Evolutionary conservation across 37 sponge, comb jelly and placozoan species (phyloP).

Genomic region (Beroe forskalii): DNA sequence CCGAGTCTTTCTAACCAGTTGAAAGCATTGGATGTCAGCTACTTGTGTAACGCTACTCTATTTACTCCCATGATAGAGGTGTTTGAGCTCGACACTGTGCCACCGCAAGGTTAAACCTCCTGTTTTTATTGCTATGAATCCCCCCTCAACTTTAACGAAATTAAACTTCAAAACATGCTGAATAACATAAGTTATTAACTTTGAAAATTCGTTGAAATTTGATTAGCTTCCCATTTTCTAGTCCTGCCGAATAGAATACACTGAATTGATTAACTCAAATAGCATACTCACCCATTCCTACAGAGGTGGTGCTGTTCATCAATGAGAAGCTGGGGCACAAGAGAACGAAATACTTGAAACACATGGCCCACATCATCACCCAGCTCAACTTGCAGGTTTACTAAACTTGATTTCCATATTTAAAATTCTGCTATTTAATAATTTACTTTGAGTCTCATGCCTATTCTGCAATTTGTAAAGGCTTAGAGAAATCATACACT

Average conservation of each 20-base stretch:
- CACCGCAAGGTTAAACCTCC: neutral
- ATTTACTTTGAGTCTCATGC: neutral
- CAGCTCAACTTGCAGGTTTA: constrained; percentile 1
- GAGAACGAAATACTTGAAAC: constrained; percentile 34
- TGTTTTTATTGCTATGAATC: too few species aligned
- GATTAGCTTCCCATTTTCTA: too few species aligned
- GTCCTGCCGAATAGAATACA: too few species aligned
- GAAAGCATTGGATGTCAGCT: constrained; percentile 37
- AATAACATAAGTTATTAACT: too few species aligned
- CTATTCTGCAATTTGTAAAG: too few species aligned
- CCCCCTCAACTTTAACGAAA: too few species aligned
- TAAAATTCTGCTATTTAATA: neutral
- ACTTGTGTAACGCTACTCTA: constrained; percentile 11
- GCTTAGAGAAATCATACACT: too few species aligned
- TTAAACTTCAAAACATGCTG: too few species aligned
- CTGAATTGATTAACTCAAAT: too few species aligned
- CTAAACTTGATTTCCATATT: neutral
- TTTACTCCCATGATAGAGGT: neutral
- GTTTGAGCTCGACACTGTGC: constrained; percentile 10
- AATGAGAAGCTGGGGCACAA: constrained; percentile 35
- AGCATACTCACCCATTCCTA: too few species aligned
- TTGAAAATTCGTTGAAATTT: too few species aligned
- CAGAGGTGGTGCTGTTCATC: neutral
- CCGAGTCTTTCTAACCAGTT: constrained; percentile 40
- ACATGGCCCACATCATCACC: constrained; percentile 23